A percentile compares a stretch with the other conserved stretches of the same genome.
These are phyloP conservation scores for Sciurus vulgaris DNA, from an alignment of 2,797 vertebrate genomes.

Conservation along the genomic window DNA sequence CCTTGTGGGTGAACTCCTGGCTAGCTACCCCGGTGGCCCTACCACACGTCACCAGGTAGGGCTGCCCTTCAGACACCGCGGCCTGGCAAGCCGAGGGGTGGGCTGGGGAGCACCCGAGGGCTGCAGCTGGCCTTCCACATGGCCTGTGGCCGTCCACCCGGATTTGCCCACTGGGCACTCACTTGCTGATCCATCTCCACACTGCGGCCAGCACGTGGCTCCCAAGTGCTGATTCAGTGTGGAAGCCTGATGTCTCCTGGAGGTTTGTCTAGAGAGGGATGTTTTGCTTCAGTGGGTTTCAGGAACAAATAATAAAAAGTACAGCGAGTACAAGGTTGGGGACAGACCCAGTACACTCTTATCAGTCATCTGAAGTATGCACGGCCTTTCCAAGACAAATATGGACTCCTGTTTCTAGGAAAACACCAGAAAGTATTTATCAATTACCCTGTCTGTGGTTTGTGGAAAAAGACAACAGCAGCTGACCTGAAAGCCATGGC, in stretches of 20 bases:
- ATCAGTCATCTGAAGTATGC: slow-evolving; percentile 83
- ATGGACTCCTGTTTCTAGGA: slow-evolving; percentile 84
- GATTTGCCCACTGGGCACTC: background rate
- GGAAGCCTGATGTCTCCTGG: background rate
- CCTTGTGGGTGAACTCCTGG: background rate
- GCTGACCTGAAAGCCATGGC: slow-evolving; percentile 71
- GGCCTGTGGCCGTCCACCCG: background rate
- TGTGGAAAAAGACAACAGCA: slow-evolving; percentile 78
- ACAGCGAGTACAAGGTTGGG: slow-evolving; percentile 80
- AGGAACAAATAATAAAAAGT: slow-evolving; percentile 84
- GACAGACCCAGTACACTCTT: slow-evolving; percentile 74
- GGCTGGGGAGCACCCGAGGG: background rate
- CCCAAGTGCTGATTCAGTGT: background rate
- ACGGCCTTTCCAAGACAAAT: slow-evolving; percentile 80
- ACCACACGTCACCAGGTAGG: background rate
- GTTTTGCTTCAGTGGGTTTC: slow-evolving; percentile 82
- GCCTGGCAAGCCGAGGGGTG: background rate
- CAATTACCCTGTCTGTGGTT: slow-evolving; percentile 71
- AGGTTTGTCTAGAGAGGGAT: slow-evolving; percentile 71
- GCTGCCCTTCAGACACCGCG: background rate
- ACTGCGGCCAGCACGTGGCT: background rate
- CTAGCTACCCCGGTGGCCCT: background rate
- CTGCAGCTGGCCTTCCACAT: accelerated
- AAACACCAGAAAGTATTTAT: slow-evolving; percentile 82
- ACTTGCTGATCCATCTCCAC: background rate